A percentile compares a stretch with the other conserved stretches of the same genome.
Conservation (phyloP, 2,113 vertebrate species). For the Neofelis nebulosa region DNA sequence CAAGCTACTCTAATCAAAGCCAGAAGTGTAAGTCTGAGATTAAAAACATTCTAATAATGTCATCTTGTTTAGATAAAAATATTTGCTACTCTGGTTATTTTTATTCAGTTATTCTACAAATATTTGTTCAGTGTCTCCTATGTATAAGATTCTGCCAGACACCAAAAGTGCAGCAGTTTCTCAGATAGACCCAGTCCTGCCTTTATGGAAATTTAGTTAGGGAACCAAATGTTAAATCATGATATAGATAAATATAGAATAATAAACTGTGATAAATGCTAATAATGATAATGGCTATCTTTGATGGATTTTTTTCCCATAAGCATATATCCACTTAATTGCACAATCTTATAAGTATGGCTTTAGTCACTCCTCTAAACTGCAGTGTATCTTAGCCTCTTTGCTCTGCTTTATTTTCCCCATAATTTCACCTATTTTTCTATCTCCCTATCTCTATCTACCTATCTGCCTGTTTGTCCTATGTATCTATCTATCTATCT, state of each 20-base stretch:
- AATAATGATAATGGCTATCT: neutral
- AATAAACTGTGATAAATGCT: neutral
- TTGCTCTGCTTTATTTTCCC: neutral
- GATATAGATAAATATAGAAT: neutral
- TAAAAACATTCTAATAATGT: neutral
- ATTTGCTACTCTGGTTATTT: conserved; percentile 16
- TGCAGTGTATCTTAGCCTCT: neutral
- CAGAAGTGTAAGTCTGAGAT: neutral
- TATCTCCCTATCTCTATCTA: neutral
- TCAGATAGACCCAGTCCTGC: neutral
- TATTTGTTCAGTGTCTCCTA: neutral
- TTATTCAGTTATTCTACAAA: neutral
- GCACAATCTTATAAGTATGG: neutral
- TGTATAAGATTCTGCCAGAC: neutral
- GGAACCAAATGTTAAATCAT: neutral
- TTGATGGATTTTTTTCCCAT: neutral
- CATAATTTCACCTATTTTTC: neutral
- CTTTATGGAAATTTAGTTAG: neutral
- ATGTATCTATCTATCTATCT: neutral
- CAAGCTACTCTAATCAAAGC: neutral
- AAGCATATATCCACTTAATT: neutral
- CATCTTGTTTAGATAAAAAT: neutral
- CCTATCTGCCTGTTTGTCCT: neutral
- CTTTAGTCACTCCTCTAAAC: neutral
- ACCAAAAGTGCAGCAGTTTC: neutral